Conservation (phyloP, 1,140 invertebrate genomes). For the Nasonia vitripennis region DNA sequence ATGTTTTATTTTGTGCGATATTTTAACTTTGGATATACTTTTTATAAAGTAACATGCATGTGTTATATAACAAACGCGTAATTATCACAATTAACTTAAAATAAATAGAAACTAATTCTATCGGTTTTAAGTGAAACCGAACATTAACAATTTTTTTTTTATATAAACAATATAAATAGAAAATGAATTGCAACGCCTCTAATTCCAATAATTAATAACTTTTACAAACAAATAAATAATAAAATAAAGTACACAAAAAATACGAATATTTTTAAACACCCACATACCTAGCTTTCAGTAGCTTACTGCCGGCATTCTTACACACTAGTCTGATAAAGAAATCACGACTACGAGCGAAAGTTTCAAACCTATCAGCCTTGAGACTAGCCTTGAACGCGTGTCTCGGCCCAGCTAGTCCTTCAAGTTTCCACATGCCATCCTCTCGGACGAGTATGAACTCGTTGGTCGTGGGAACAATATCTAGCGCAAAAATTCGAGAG, state of each 20-base stretch:
- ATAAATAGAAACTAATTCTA: too few species aligned
- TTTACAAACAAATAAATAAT: background rate
- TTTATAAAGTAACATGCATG: too few species aligned
- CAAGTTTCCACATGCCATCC: slow-evolving; percentile 64
- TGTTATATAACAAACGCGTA: too few species aligned
- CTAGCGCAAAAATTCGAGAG: slow-evolving; percentile 50
- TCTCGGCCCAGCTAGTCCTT: slow-evolving; percentile 57
- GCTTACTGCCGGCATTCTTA: background rate
- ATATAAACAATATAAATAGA: background rate
- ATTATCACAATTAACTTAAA: too few species aligned
- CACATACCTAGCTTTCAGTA: slow-evolving; percentile 32
- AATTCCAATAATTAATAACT: too few species aligned
- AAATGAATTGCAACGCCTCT: too few species aligned
- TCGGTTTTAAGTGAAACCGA: too few species aligned
- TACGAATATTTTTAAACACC: slow-evolving; percentile 18
- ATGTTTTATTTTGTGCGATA: too few species aligned
- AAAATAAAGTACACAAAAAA: slow-evolving; percentile 6
- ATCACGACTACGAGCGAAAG: slow-evolving; percentile 31
- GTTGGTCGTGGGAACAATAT: slow-evolving; percentile 43
- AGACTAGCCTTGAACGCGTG: slow-evolving; percentile 54
- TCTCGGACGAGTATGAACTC: slow-evolving; percentile 61
- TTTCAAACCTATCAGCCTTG: slow-evolving; percentile 52
- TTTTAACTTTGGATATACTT: too few species aligned
- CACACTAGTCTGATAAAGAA: slow-evolving; percentile 17
- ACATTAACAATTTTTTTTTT: background rate